Evolutionary conservation across 2,797 vertebrate genomes (phyloP), one percentile per base, ranked within the genome.

Genomic region (Periophthalmus magnuspinnatus): DNA sequence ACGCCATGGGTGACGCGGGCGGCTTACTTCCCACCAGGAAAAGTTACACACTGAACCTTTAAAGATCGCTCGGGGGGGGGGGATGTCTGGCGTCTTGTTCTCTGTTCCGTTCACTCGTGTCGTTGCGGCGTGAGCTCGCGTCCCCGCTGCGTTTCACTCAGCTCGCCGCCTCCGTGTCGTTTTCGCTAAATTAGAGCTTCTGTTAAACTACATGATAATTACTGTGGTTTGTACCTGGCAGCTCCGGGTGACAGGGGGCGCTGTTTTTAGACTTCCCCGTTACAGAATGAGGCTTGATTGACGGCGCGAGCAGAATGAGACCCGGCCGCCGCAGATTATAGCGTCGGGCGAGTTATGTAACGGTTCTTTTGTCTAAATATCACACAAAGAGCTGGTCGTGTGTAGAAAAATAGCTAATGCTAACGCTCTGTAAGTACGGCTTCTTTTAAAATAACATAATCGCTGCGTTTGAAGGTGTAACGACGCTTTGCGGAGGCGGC

Each of bases 201-300:
- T 70, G 76, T 75, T 69, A 6, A 74, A 75, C 70, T 72, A 8
- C 55, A 59, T 58, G 71, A 69, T 90, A 88, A 91, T 91, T 84
- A 84, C 76, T 78, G 70, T 81, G 72, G 71, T 87, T 88, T 79
- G 72, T 82, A 88, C 85, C 86, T 90, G 84, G 74, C 82, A 38
- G 74, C 74, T 82, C 80, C 64, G 62, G 48, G 74, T 76, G 60
- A 73, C 69, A 28, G 28, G 36, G 32, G 48, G 28, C 67, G 79
- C 75, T 79, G 75, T 84, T 88, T 89, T 88, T 83, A 86, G 81
- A 73, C 70, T 65, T 83, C 59, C 61, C 71, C 4, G 55, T 81
- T 68, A 83, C 72, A 70, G 68, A 79, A 60, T 17, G 76, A 58
- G 24, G 63, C 68, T 74, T 81, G 82, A 85, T 68, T 80, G 83